Base-by-base conservation (phyloP, 2,797 vertebrate species). In the Gambusia yucatana region DNA sequence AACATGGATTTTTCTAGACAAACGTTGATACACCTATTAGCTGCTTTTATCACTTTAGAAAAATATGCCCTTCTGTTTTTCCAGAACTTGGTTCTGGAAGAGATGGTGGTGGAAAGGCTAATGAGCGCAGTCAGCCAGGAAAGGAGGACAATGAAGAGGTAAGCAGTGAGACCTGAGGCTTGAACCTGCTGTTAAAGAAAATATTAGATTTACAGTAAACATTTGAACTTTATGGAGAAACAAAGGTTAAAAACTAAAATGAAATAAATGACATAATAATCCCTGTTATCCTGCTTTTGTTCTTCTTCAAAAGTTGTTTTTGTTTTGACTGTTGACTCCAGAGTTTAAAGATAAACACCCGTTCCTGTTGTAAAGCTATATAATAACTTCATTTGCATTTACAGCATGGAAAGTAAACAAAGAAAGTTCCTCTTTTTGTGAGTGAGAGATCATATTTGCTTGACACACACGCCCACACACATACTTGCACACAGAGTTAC, bases 131-230 rank as follows among this genome's bases (percentile, higher is more conserved):
- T 55, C 97, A 96, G 0, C 95, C 96, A 0, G 97, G 97, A 77
- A 98, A 97, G 75, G 98, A 98, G 91, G 96, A 97, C 13, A 97
- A 96, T 0, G 96, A 97, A 41, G 97, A 98, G 97, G 98, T 99
- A 89, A 85, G 72, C 50, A 11, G 39, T 3, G 22, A 36, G 17
- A 8, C 3, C 1, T 3, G 6, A 28, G 20, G 46, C 33, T 22
- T 9, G 5, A 59, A 6, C 2, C 4, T 25, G 0, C 17, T 20
- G 14, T 8, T 16, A 13, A 69, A 44, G n/a, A 70, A 44, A 59
- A 61, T 41, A 6, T 69, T 6, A 6, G 2, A 43, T n/a, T 43
- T 69, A 69, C 8, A 13, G 20, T 43, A 41, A 22, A 10, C 39
- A 41, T 4, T 13, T 43, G 6, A 43, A 69, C 6, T 63, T 63